Percentiles rank a stretch among this genome's conserved stretches.
Evolutionary conservation across 2,888 invertebrate genomes (phyloP).

Genomic region (Drosophila nr. perissopoda): DNA sequence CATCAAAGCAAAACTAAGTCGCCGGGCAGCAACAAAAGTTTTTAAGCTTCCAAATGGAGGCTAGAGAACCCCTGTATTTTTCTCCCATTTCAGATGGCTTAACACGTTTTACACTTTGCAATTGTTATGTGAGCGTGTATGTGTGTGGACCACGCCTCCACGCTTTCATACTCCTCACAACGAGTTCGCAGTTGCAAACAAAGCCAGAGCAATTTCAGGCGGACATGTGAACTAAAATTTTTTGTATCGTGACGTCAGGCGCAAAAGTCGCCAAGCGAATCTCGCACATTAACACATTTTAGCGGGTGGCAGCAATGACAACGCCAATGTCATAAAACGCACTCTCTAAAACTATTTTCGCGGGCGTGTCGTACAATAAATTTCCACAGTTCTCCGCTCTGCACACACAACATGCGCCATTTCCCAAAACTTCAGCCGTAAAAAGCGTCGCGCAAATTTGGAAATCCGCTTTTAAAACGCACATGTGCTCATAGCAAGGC

Average conservation of each 20-base stretch:
- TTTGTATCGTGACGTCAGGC: constrained; percentile 27
- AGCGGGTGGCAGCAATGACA: constrained; percentile 12
- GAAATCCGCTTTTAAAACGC: constrained; percentile 72
- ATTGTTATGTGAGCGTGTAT: constrained; percentile 63
- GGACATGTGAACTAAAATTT: constrained; percentile 36
- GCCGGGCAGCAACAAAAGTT: constrained; percentile 72
- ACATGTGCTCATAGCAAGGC: constrained; percentile 44
- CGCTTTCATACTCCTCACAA: background rate
- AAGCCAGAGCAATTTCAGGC: constrained; percentile 36
- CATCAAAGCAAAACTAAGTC: constrained; percentile 79
- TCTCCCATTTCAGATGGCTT: constrained; percentile 74
- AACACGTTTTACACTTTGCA: constrained; percentile 80
- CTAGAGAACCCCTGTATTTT: constrained; percentile 25
- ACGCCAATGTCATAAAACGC: constrained; percentile 61
- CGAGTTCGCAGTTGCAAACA: constrained; percentile 29
- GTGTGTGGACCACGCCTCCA: constrained; percentile 32
- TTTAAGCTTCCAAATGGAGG: constrained; percentile 55
- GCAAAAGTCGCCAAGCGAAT: constrained; percentile 51
- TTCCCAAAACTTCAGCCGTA: constrained; percentile 24
- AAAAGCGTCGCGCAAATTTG: constrained; percentile 51
- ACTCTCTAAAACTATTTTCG: constrained; percentile 74
- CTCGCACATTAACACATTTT: constrained; percentile 77
- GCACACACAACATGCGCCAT: background rate
- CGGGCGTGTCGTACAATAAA: constrained; percentile 72
- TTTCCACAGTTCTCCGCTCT: constrained; percentile 15